Percentiles rank a stretch among this genome's conserved stretches.
phyloP scores from a whole-genome alignment of 2,113 vertebrate species.

The Pantherophis guttatus region DNA sequence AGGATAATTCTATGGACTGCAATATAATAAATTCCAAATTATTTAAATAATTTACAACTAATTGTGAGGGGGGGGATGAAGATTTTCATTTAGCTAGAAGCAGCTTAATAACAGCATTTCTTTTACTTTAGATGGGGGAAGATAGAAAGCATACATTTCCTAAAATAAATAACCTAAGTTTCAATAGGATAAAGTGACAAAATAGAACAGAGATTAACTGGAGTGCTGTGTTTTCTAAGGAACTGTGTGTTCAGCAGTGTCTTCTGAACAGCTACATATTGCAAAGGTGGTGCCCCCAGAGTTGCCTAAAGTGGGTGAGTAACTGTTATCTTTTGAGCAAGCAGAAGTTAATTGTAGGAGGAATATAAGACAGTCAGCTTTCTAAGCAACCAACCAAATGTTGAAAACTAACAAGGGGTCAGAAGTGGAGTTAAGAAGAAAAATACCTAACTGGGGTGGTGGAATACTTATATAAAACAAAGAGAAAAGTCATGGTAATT shows the following conservation, averaged over 20 bases:
- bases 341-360: background rate
- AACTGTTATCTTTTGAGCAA: background rate
- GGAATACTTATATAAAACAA: background rate
- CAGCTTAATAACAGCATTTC: slow-evolving; percentile 70
- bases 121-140: slow-evolving; percentile 34
- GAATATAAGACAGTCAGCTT: background rate
- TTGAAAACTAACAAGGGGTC: background rate
- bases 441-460: background rate
- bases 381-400: background rate
- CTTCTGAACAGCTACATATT: background rate
- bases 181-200: background rate
- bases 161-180: slow-evolving; percentile 71
- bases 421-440: background rate
- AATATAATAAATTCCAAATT: slow-evolving; percentile 67
- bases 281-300: background rate
- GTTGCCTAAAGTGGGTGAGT: background rate
- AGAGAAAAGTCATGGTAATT: background rate
- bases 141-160: slow-evolving; percentile 49
- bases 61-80: slow-evolving; percentile 56
- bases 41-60: slow-evolving; percentile 74
- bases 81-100: slow-evolving; percentile 72
- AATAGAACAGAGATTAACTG: background rate
- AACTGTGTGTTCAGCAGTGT: background rate
- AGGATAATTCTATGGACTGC: slow-evolving; percentile 55
- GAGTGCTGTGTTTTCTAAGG: background rate